Evolutionary conservation across 2,113 vertebrate genomes (phyloP), one percentile per base, ranked within the genome.

Genomic region (Mionectes macconnelli): DNA sequence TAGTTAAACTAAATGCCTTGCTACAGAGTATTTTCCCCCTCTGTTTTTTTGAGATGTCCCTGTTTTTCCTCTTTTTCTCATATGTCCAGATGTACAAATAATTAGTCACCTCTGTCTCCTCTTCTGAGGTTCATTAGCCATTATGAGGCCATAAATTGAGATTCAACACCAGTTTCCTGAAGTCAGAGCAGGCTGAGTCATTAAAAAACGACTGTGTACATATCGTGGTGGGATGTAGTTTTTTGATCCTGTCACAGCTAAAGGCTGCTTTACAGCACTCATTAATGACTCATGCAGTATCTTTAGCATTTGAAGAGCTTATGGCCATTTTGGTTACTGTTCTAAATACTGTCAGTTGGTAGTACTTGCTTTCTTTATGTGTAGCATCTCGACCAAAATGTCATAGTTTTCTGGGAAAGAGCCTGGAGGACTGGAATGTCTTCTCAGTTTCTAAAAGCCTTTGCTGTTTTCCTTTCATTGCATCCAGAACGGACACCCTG

Each of bases 101-200:
- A 91, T 95, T 63, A 89, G 19, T 57, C 3, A 2, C 31, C 49
- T 93, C 53, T 60, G 15, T 73, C 42, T 87, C 64, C 47, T 78
- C 33, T 89, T 31, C 18, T 89, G 60, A 81, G 60, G 57, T 53
- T 87, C 70, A 87, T 93, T 95, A 90, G 49, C 57, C 47, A 47
- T 74, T 89, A n/a, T 33, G 70, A 39, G 33, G 50, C 16, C 9
- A 8, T 66, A 93, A 89, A 37, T 22, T 82, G 53, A 44, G 53
- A 56, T 85, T 90, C 44, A 85, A 31, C 17, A 57, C 28, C 5
- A 20, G 37, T 69, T 91, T 66, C 74, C 70, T 49, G 35, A 76
- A 87, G 45, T 45, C 57, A 76, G 53, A 85, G 70, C 66, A 94
- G 75, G 22, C 37, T 94, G 87, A 86, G 55, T 93, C 78, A 90